Percentiles rank a stretch among this genome's conserved stretches.
Evolutionary conservation across 2,113 vertebrate genomes (phyloP).

Genomic region (Piliocolobus tephrosceles): DNA sequence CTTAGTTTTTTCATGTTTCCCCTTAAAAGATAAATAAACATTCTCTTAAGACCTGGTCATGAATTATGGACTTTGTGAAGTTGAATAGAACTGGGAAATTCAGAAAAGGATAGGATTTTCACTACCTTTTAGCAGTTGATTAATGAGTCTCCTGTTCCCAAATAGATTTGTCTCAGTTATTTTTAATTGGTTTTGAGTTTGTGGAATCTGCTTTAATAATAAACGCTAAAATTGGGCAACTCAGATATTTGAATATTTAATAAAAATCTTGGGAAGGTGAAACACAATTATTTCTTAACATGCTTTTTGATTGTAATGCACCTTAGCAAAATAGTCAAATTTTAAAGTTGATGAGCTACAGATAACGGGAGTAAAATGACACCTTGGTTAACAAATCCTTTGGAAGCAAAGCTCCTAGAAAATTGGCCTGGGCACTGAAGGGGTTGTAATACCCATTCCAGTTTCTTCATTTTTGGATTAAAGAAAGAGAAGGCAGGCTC

Average conservation of each 20-base stretch:
- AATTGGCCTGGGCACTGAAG: not conserved
- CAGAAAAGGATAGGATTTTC: slow-evolving; percentile 26
- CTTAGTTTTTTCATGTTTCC: not conserved
- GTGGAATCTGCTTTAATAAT: slow-evolving; percentile 49
- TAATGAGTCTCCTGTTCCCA: slow-evolving; percentile 46
- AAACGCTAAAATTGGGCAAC: slow-evolving; percentile 47
- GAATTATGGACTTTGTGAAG: slow-evolving; percentile 53
- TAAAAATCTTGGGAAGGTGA: slow-evolving; percentile 45
- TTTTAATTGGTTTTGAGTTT: slow-evolving; percentile 56
- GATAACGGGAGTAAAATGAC: slow-evolving; percentile 40
- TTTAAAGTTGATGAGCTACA: slow-evolving; percentile 43
- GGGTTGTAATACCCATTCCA: not conserved
- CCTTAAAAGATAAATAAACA: slow-evolving; percentile 58
- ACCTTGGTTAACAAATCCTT: not conserved
- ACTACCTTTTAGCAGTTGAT: not conserved
- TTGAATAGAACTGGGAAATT: slow-evolving; percentile 47
- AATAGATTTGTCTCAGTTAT: slow-evolving; percentile 45
- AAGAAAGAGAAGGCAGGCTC: not conserved
- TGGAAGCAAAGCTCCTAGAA: not conserved
- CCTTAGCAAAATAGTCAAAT: not conserved
- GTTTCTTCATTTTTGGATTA: not conserved
- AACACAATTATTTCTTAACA: slow-evolving; percentile 13
- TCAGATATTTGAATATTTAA: slow-evolving; percentile 49
- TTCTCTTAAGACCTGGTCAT: slow-evolving; percentile 6
- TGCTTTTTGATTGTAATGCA: slow-evolving; percentile 5